Evolutionary conservation across 2,888 invertebrate species (phyloP), one percentile per base, ranked within the genome.

Genomic region (Colletes collaris): DNA sequence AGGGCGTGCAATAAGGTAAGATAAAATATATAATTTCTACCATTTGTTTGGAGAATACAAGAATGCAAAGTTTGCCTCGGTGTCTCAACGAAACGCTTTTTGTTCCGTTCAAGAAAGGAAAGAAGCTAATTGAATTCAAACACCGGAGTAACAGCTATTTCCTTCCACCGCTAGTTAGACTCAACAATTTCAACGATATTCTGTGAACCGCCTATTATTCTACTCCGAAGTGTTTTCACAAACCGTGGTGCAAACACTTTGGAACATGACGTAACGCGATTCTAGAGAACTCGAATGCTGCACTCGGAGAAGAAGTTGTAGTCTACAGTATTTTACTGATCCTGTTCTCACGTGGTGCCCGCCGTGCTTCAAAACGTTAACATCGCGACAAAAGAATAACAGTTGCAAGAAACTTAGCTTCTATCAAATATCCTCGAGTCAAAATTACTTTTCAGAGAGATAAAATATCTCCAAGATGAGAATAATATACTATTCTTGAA

Each of bases 61-160:
- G n/a, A n/a, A 37, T n/a, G 8, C 3, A 37, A 58, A n/a, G 13
- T 37, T 37, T n/a, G n/a, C 37, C 27, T 52, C 49, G 27, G 16
- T 16, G 44, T 46, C 13, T 5, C 55, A 49, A 16, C n/a, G 35
- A 40, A 50, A 37, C 11, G 13, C 7, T 44, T 40, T 27, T 60
- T 13, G 13, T 60, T 59, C 35, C 27, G 27, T 27, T 27, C 27
- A 0, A n/a, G 59, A 19, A 60, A 63, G 27, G 7, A 4, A 6
- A 4, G 3, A 0, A 16, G 5, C 16, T 58, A 59, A 67, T 58
- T 67, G 35, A 52, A 72, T 59, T 49, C 11, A 66, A 40, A 40
- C 56, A 19, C 5, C 6, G 10, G 37, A 40, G 53, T 37, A 13
- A 35, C 49, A 19, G 37, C 46, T 19, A 71, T 71, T 71, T 50